Evolutionary conservation across 2,888 invertebrate species (phyloP).

Genomic region (Parapristionchus giblindavisi): DNA sequence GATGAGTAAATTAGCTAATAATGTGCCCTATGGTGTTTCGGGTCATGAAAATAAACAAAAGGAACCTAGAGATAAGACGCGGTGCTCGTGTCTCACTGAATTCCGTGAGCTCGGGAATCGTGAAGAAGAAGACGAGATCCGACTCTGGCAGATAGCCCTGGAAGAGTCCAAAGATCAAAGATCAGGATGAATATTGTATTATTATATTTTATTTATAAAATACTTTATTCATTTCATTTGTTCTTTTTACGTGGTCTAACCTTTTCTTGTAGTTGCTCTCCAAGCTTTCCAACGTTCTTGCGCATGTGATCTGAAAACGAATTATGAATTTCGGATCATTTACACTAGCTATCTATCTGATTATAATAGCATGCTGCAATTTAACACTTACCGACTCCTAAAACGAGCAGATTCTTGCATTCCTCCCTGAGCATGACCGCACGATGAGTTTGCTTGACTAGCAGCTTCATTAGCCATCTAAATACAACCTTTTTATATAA

Average conservation of each 20-base stretch:
- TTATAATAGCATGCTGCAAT: neutral
- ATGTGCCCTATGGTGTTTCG: too few species aligned
- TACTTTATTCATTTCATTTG: neutral
- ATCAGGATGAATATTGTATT: neutral
- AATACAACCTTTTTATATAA: slow-evolving; percentile 10
- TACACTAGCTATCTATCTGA: too few species aligned
- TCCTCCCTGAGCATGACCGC: slow-evolving; percentile 70
- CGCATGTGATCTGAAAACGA: slow-evolving; percentile 15
- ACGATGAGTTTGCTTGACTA: slow-evolving; percentile 70
- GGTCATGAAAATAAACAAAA: neutral
- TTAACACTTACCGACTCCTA: neutral
- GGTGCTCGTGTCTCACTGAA: slow-evolving; percentile 48
- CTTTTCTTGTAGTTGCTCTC: slow-evolving; percentile 2
- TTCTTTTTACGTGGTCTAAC: neutral
- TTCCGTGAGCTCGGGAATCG: slow-evolving; percentile 70
- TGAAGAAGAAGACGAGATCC: slow-evolving; percentile 71
- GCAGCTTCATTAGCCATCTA: slow-evolving; percentile 68
- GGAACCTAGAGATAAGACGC: slow-evolving; percentile 47
- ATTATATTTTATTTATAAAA: neutral
- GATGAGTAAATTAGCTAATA: too few species aligned
- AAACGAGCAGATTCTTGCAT: slow-evolving; percentile 9
- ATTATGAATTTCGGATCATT: too few species aligned
- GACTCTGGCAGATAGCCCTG: slow-evolving; percentile 70
- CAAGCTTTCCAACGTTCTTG: neutral
- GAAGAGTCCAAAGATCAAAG: too few species aligned